Conservation (phyloP, 2,888 invertebrate species). For the Miltochrista miniata region DNA sequence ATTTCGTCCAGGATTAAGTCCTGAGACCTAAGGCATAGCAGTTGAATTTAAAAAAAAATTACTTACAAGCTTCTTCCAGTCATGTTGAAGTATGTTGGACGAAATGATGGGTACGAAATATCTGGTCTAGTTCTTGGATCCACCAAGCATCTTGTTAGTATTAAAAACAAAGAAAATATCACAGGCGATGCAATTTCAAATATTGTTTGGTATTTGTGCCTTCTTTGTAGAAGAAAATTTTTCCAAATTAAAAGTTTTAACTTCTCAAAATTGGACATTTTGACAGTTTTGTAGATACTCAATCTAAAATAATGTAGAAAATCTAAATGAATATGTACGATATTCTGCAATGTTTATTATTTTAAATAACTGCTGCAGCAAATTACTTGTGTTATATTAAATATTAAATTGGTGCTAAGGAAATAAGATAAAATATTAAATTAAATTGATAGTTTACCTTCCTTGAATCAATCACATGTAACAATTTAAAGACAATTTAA, state of each 20-base stretch:
- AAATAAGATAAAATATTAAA: too few species aligned
- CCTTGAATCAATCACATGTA: too few species aligned
- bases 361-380: too few species aligned
- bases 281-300: conserved; percentile 28
- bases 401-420: too few species aligned
- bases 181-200: conserved; percentile 89
- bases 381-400: too few species aligned
- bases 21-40: too few species aligned
- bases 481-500: too few species aligned
- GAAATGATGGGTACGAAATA: conserved; percentile 60
- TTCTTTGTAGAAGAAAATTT: conserved; percentile 89
- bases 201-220: conserved; percentile 88
- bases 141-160: conserved; percentile 88
- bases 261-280: conserved; percentile 79
- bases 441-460: too few species aligned
- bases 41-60: conserved; percentile 7
- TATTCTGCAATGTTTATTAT: too few species aligned
- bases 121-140: conserved; percentile 81
- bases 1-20: too few species aligned
- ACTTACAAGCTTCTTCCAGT: conserved; percentile 69
- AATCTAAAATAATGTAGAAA: conserved; percentile 4
- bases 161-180: conserved; percentile 87
- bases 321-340: too few species aligned
- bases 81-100: conserved; percentile 72
- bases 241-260: conserved; percentile 92